Evolutionary conservation across 2,888 invertebrate genomes (phyloP), one percentile per base, ranked within the genome.

Genomic region (Hirtodrosophila trivittata): DNA sequence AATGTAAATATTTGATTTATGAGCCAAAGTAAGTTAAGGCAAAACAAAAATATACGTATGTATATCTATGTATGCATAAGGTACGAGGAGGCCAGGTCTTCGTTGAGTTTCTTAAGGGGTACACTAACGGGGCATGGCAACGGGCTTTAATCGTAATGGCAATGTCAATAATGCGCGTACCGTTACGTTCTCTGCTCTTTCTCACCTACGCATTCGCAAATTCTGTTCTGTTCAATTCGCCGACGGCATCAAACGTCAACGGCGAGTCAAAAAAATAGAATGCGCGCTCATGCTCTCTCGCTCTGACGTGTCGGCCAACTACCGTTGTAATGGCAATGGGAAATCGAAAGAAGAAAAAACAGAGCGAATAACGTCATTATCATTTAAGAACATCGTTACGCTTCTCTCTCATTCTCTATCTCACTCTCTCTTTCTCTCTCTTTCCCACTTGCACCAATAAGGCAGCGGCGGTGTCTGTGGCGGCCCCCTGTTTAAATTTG

Each of bases 1-100:
- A 89, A 88, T 89, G 89, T 86, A 89, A 89, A 89, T 89, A 89
- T 89, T 89, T 89, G 83, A 86, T 75, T 86, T 88, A 84, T 83
- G 85, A 68, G 83, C 70, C 75, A 83, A 87, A 87, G 77, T 74
- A 84, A 87, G 87, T 86, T 88, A 84, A 77, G 84, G 73, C 72
- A 77, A 78, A 78, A 75, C 58, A 69, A 77, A 73, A 76, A 66
- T 43, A 56, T 52, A 57, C 12, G 12, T 30, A 21, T 30, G 28
- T 13, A 41, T 41, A 39, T 35, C 13, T 12, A 26, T 10, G 8
- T 26, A 26, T 26, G n/a, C 5, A 21, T 21, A 21, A 21, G 5
- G 30, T 45, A 7, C 3, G n/a, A 18, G 35, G 13, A 35, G 46
- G 38, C 46, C 42, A 47, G 43, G 32, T 30, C 9, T n/a, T 26